Evolutionary conservation across 2,888 invertebrate genomes (phyloP).

Genomic region (Agrotis exclamationis): DNA sequence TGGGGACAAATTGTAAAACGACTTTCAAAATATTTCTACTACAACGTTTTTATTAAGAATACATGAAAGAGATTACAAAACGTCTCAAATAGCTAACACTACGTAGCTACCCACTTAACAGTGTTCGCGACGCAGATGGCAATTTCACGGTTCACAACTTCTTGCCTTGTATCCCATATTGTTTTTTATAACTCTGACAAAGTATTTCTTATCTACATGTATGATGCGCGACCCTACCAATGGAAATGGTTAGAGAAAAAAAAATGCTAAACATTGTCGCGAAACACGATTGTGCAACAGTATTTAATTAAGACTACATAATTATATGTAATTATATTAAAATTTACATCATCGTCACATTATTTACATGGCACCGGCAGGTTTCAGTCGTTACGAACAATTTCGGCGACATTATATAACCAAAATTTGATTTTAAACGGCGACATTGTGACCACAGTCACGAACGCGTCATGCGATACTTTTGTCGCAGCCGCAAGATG

Average conservation of each 20-base stretch:
- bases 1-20: slow-evolving; percentile 61
- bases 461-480: slow-evolving; percentile 82
- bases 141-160: slow-evolving; percentile 82
- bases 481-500: slow-evolving; percentile 83
- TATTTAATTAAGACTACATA: too few relatives aligned
- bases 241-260: neutral
- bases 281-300: slow-evolving; percentile 10
- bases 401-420: slow-evolving; percentile 79
- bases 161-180: slow-evolving; percentile 76
- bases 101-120: slow-evolving; percentile 74
- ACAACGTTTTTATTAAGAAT: slow-evolving; percentile 41
- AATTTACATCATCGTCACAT: slow-evolving; percentile 70
- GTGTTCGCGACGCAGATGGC: slow-evolving; percentile 80
- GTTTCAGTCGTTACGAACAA: slow-evolving; percentile 77
- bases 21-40: slow-evolving; percentile 30
- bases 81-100: slow-evolving; percentile 66
- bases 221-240: slow-evolving; percentile 17
- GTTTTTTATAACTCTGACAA: slow-evolving; percentile 74
- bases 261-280: slow-evolving; percentile 43
- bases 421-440: slow-evolving; percentile 88
- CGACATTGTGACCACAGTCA: slow-evolving; percentile 88
- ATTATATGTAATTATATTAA: slow-evolving; percentile 70
- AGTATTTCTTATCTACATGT: slow-evolving; percentile 66
- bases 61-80: slow-evolving; percentile 46
- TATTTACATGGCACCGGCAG: slow-evolving; percentile 74